phyloP scores from a whole-genome alignment of 2,888 invertebrate genomes.

The Apamea crenata region DNA sequence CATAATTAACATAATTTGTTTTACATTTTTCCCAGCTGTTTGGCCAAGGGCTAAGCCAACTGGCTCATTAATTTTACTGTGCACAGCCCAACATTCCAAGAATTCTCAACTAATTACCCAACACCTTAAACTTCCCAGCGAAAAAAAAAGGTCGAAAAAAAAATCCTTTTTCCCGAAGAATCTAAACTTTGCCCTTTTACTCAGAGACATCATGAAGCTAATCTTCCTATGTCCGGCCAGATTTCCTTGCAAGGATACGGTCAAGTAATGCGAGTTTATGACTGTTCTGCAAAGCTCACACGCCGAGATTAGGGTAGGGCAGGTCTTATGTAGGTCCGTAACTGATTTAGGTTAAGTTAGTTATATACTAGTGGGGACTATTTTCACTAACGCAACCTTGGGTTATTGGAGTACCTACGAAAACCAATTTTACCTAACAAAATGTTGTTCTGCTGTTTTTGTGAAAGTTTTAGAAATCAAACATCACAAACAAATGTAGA shows the following conservation, averaged over 20 bases:
- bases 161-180: not conserved
- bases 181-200: slow-evolving; percentile 42
- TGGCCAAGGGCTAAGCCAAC: not conserved
- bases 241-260: slow-evolving; percentile 49
- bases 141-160: not conserved
- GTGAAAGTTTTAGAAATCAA: not conserved
- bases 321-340: slow-evolving; percentile 35
- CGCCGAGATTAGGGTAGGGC: slow-evolving; percentile 59
- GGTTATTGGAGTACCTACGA: not conserved
- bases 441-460: not conserved
- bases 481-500: not conserved
- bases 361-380: slow-evolving; percentile 16
- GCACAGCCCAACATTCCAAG: not conserved
- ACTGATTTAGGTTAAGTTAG: slow-evolving; percentile 48
- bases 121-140: slow-evolving; percentile 1
- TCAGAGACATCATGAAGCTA: slow-evolving; percentile 45
- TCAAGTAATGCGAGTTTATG: slow-evolving; percentile 62
- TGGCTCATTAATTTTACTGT: slow-evolving; percentile 27
- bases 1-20: not conserved
- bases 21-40: not conserved
- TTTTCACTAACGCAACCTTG: not conserved
- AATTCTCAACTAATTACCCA: slow-evolving; percentile 33
- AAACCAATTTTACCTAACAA: not conserved
- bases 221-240: slow-evolving; percentile 51
- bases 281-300: slow-evolving; percentile 54